phyloP scores from a whole-genome alignment of 2,888 invertebrate species.

The Chymomyza amoena region DNA sequence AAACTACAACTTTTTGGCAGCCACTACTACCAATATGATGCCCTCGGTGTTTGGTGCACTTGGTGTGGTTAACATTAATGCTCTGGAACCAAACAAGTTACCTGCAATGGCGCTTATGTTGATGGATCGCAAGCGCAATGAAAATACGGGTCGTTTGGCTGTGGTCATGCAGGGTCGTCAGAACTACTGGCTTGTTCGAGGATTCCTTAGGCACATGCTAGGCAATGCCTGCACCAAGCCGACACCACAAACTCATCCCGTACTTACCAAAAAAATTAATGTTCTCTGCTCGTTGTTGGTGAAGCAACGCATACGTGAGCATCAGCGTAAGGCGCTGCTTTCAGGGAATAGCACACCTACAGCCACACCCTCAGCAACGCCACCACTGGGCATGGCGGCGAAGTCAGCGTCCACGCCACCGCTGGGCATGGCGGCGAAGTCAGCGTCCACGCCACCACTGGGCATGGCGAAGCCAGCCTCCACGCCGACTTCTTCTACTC shows the following conservation, averaged over 20 bases:
- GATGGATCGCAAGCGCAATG: conserved; percentile 53
- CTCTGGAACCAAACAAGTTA: conserved; percentile 50
- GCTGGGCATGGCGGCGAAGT: neutral
- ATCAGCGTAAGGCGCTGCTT: conserved; percentile 35
- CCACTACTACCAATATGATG: conserved; percentile 74
- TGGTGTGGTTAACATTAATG: conserved; percentile 73
- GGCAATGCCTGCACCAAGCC: conserved; percentile 75
- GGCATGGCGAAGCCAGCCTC: neutral
- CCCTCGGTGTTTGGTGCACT: conserved; percentile 73
- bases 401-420: neutral
- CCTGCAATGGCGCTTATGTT: conserved; percentile 74
- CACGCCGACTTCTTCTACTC: neutral
- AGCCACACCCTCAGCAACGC: neutral
- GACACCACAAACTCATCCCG: conserved; percentile 76
- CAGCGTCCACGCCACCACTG: neutral
- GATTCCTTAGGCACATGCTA: conserved; percentile 70
- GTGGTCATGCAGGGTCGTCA: conserved; percentile 75
- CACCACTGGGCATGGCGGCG: neutral
- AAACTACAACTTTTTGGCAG: conserved; percentile 63
- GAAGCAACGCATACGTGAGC: conserved; percentile 72
- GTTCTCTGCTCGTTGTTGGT: conserved; percentile 73
- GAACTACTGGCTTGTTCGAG: conserved; percentile 73
- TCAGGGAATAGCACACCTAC: neutral
- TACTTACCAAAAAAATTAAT: conserved; percentile 77
- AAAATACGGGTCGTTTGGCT: conserved; percentile 65